phyloP scores from a whole-genome alignment of 2,113 vertebrate genomes.

The Balaenoptera acutorostrata region DNA sequence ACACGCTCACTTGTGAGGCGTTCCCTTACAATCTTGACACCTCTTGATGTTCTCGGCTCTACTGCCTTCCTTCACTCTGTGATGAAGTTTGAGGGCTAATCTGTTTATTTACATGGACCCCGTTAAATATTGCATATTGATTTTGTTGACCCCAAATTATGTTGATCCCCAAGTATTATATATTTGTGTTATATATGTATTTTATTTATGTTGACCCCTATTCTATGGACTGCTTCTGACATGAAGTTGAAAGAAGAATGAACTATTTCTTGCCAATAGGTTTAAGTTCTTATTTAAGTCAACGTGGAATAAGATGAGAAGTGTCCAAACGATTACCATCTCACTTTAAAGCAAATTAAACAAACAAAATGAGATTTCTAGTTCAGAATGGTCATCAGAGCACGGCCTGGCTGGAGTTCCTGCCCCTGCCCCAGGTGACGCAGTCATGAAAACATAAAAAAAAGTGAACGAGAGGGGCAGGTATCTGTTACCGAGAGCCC shows the following conservation, averaged over 20 bases:
- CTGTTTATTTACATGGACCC: background rate
- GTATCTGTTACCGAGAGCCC: background rate
- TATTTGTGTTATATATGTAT: background rate
- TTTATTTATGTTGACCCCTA: background rate
- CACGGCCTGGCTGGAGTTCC: background rate
- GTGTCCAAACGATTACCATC: background rate
- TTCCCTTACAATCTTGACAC: fast-evolving
- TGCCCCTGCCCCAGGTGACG: no score
- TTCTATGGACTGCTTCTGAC: background rate
- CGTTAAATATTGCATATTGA: fast-evolving
- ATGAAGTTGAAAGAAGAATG: background rate
- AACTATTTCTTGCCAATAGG: background rate
- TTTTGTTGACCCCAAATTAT: background rate
- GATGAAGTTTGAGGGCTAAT: fast-evolving
- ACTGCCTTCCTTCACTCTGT: fast-evolving
- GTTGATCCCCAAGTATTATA: background rate
- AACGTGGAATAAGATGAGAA: background rate
- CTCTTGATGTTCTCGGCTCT: fast-evolving
- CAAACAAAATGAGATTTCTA: background rate
- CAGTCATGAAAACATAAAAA: background rate
- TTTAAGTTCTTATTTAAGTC: background rate
- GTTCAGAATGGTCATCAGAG: background rate
- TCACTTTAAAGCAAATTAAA: background rate
- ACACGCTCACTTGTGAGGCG: fast-evolving
- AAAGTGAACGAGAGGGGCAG: background rate